Conservation (phyloP, 2,888 invertebrate genomes). For the Chamaedrilus cognettii region DNA sequence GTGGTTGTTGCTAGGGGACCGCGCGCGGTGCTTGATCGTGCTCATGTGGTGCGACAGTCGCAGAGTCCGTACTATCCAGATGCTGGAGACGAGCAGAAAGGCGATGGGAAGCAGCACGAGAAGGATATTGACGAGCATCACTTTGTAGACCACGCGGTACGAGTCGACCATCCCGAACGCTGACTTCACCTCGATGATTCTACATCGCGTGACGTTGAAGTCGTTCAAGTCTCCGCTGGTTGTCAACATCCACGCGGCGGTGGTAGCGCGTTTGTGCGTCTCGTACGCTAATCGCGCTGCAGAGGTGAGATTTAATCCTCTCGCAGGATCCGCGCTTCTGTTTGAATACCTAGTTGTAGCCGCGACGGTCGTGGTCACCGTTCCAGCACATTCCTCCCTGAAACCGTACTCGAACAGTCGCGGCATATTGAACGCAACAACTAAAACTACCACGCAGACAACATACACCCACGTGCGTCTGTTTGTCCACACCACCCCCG, state of each 20-base stretch:
- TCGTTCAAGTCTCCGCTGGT: not conserved
- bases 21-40: not conserved
- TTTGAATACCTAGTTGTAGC: not conserved
- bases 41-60: slow-evolving; percentile 10
- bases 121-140: slow-evolving; percentile 35
- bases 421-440: slow-evolving; percentile 37
- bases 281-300: too few relatives aligned
- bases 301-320: too few relatives aligned
- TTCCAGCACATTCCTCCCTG: slow-evolving; percentile 8
- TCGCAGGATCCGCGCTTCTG: not conserved
- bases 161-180: slow-evolving; percentile 29
- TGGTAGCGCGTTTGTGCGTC: not conserved
- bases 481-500: slow-evolving; percentile 32
- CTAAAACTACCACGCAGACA: slow-evolving; percentile 27
- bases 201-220: not conserved
- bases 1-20: not conserved
- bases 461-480: slow-evolving; percentile 33
- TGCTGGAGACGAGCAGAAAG: slow-evolving; percentile 33
- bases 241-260: not conserved
- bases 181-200: slow-evolving; percentile 24
- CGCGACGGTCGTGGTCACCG: not conserved
- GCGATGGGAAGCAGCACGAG: slow-evolving; percentile 35
- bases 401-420: slow-evolving; percentile 39
- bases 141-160: slow-evolving; percentile 38
- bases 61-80: slow-evolving; percentile 32